Evolutionary conservation across 2,888 invertebrate species (phyloP), one percentile per base, ranked within the genome.

Genomic region (Perizoma flavofasciatum): DNA sequence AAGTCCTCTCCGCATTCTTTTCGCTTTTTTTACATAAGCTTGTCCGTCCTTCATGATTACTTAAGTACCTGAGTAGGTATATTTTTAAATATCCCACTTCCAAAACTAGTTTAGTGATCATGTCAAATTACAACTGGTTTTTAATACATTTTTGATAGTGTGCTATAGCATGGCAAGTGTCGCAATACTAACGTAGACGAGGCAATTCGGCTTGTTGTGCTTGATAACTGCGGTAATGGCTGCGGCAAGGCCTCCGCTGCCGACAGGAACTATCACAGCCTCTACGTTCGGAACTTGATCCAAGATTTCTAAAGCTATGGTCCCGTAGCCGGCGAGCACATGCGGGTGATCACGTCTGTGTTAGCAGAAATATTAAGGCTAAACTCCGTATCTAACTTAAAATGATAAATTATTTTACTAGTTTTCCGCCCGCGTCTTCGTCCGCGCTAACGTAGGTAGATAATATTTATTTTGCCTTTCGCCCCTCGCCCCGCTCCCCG

Each of bases 281-380:
- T 99, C 98, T 8, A 98, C 93, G 57, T 95, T 93, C 0, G 95
- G 94, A 0, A 97, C 95, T 81, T 98, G 97, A 70, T 98, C 97
- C 44, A 97, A 83, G 55, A 99, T 97, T 86, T 98, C 98, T 71
- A 98, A 79, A 3, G 97, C 98, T 74, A 98, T 89, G 0, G 98
- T 97, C 6, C 98, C 98, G 84, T 97, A 98, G 0, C 98, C 98
- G 0, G 98, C 96, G 81, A 98, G 94, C 45, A 98, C 95, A 75
- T 97, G 94, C 0, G 98, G 98, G 84, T 98, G 97, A 84, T 99
- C 98, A 71, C 98, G 98, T 1, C 97, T 97, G 79, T n/a, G 77
- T 34, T 2, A 41, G 53, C 34, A 52, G 37, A 5, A 22, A 22
- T 22, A 22, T 22, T 2, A 22, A 22, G n/a, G n/a, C n/a, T n/a